Conservation (phyloP, 2,888 invertebrate species). For the Cosmopolites sordidus region DNA sequence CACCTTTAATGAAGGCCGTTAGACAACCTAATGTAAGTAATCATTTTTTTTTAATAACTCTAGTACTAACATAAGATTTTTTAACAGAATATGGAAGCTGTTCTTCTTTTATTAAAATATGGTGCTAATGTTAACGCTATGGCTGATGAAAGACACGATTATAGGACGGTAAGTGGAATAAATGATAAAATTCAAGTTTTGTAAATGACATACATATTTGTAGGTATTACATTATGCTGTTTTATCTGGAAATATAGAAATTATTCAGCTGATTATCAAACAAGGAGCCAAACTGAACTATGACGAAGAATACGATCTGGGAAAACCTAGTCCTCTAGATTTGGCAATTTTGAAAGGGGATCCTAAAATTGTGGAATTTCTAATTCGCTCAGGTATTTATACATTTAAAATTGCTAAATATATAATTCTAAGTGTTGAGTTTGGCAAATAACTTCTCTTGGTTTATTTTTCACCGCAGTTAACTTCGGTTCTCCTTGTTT, state of each 20-base stretch:
- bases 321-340: constrained; percentile 70
- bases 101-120: constrained; percentile 68
- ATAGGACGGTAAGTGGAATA: constrained; percentile 67
- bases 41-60: not conserved
- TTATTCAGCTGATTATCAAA: constrained; percentile 75
- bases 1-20: constrained; percentile 88
- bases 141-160: constrained; percentile 82
- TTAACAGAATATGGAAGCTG: constrained; percentile 69
- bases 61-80: constrained; percentile 14
- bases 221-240: constrained; percentile 80
- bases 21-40: constrained; percentile 61
- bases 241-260: constrained; percentile 67
- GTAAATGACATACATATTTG: constrained; percentile 41
- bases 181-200: constrained; percentile 81
- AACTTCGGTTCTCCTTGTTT: too few species aligned
- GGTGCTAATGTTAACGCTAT: constrained; percentile 85
- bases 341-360: constrained; percentile 81
- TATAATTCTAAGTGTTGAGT: too few species aligned
- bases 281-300: constrained; percentile 75
- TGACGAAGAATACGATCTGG: constrained; percentile 55
- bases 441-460: too few species aligned
- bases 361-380: constrained; percentile 63
- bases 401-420: not conserved
- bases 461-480: too few species aligned
- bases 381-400: constrained; percentile 62